Evolutionary conservation across 2,888 invertebrate species (phyloP), one percentile per base, ranked within the genome.

Genomic region (Tipula lateralis): DNA sequence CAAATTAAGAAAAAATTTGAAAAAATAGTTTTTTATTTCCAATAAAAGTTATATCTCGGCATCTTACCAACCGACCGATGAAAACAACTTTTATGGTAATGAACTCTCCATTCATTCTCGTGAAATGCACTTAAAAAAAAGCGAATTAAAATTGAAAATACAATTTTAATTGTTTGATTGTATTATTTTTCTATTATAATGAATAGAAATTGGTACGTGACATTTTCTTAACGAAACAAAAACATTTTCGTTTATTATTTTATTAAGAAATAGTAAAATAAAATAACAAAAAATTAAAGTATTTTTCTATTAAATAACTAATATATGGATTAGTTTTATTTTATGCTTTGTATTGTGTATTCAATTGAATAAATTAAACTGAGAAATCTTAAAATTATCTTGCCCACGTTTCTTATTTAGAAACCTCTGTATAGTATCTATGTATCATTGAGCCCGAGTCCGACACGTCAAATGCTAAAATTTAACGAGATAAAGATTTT

Each of bases 71-170:
- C 9, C 66, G 9, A 66, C 9, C 66, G 66, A 66, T 66, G 9
- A 66, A 66, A 66, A 66, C n/a, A 19, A 66, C 66, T 66, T 66
- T n/a, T 66, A 66, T 66, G 66, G 66, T 66, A 66, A 66, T 66
- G 66, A 66, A 66, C 66, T 16, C 66, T 66, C n/a, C 24, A 66
- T 66, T 66, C 66, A 19, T 66, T 66, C 24, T 66, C 24, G 19
- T 24, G 66, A 66, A 66, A 66, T 66, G 24, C 66, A 66, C 66
- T 66, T 66, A 66, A 66, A 66, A 32, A 32, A 44, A 24, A 66
- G 24, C 24, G 24, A 13, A 2, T 66, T 66, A 24, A 66, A 66
- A 66, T 9, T 66, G 9, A 66, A 66, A 66, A 1, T 66, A 66
- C 19, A 24, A 66, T 66, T 66, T 66, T 66, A 66, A 66, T 66